Evolutionary conservation across 2,888 invertebrate genomes (phyloP), one percentile per base, ranked within the genome.

Genomic region (Theretra japonica): DNA sequence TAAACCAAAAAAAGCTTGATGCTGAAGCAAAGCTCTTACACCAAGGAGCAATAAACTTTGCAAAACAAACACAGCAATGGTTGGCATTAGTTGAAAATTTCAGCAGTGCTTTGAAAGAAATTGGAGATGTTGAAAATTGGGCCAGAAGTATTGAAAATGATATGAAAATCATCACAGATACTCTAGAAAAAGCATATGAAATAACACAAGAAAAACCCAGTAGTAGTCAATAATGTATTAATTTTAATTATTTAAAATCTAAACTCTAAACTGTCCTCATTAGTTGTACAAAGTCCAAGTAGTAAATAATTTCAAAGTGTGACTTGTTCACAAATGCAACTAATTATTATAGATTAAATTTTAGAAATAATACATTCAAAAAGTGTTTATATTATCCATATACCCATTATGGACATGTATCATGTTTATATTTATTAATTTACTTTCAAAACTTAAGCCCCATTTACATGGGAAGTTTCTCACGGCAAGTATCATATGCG

Each of bases 51-150:
- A 96, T 97, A 6, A 98, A 98, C 86, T 99, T 99, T 94, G 97
- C 98, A 0, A 99, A 99, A 90, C 99, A 99, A 90, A 99, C 99
- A 0, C 97, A 98, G 78, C 99, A 99, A 82, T 99, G 99, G 99
- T 93, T 99, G n/a, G 97, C 97, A 76, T 95, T 99, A 70, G 97
- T 98, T 0, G 98, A 98, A 88, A 97, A 96, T 75, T 98, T 98
- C 83, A 98, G 97, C 81, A 96, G 97, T 84, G 97, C 98, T 0
- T 92, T 98, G 2, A 98, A 99, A 95, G 99, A 99, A 95, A 96
- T 99, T 71, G 99, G 99, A 0, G 99, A 99, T 95, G 99, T 99
- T 0, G 99, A 99, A 88, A 99, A 99, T 88, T 99, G 99, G 99
- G 98, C 99, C 0, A 96, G 97, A 77, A 98, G 98, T 78, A 99